Evolutionary conservation across 1,140 invertebrate species (phyloP).

Genomic region (Manduca sexta): DNA sequence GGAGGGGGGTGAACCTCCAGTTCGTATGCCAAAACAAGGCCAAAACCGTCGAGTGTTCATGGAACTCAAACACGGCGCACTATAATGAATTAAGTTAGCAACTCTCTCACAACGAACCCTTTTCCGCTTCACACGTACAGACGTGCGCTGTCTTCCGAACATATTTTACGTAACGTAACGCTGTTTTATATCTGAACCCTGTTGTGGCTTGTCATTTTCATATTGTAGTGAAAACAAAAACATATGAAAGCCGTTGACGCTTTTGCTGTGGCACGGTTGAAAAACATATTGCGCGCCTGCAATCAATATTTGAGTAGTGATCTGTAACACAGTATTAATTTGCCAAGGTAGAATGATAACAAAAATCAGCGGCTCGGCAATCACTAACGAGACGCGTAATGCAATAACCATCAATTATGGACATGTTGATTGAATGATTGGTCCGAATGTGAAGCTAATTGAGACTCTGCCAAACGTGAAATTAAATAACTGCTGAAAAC

Average conservation of each 20-base stretch:
- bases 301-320: not conserved
- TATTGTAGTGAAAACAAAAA: too few species aligned
- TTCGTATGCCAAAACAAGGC: slow-evolving; percentile 30
- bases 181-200: too few species aligned
- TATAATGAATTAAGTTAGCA: slow-evolving; percentile 65
- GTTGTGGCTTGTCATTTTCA: too few species aligned
- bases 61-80: slow-evolving; percentile 53
- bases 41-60: slow-evolving; percentile 28
- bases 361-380: slow-evolving; percentile 28
- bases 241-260: too few species aligned
- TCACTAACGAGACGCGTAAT: slow-evolving; percentile 34
- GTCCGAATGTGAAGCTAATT: slow-evolving; percentile 30
- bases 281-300: too few species aligned
- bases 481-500: slow-evolving; percentile 35
- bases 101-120: slow-evolving; percentile 32
- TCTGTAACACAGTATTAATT: not conserved
- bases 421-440: slow-evolving; percentile 42
- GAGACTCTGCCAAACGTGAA: slow-evolving; percentile 27
- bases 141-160: slow-evolving; percentile 22
- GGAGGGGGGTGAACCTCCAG: not conserved
- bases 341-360: slow-evolving; percentile 14
- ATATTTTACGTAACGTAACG: slow-evolving; percentile 12
- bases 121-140: slow-evolving; percentile 38
- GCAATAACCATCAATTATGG: slow-evolving; percentile 37
- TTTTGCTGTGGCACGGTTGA: too few species aligned